Conservation (phyloP, 1,140 invertebrate genomes). For the Caenorhabditis briggsae region DNA sequence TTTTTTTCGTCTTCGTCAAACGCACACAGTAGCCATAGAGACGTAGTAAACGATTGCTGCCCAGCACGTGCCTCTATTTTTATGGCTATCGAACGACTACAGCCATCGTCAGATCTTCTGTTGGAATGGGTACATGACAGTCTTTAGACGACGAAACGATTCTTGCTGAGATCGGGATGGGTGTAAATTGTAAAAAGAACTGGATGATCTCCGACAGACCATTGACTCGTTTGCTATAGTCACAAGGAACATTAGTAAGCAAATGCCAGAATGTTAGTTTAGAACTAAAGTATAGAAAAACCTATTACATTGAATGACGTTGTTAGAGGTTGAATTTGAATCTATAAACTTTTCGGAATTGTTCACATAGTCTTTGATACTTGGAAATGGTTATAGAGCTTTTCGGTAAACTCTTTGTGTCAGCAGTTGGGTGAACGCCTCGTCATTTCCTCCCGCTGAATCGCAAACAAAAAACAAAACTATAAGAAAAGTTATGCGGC, state of each 20-base stretch:
- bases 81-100: slow-evolving; percentile 16
- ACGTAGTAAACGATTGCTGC: slow-evolving; percentile 15
- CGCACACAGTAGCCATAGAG: slow-evolving; percentile 1
- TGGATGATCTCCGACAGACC: slow-evolving; percentile 8
- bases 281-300: too few species aligned
- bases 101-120: not conserved
- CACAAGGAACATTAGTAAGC: not conserved
- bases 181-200: slow-evolving; percentile 22
- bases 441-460: too few species aligned
- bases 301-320: too few species aligned
- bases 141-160: slow-evolving; percentile 52
- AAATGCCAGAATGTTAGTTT: not conserved
- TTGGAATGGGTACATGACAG: slow-evolving; percentile 13
- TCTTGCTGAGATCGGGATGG: not conserved
- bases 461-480: too few species aligned
- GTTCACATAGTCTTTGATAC: too few species aligned
- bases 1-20: slow-evolving; percentile 26
- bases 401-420: too few species aligned
- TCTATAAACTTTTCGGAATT: too few species aligned
- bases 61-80: slow-evolving; percentile 11
- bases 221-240: not conserved
- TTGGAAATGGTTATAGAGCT: too few species aligned
- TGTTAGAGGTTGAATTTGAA: too few species aligned
- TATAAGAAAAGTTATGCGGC: too few species aligned
- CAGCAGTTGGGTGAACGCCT: too few species aligned